Evolutionary conservation across 2,113 vertebrate species (phyloP).

Genomic region (Pterocles burchelli): DNA sequence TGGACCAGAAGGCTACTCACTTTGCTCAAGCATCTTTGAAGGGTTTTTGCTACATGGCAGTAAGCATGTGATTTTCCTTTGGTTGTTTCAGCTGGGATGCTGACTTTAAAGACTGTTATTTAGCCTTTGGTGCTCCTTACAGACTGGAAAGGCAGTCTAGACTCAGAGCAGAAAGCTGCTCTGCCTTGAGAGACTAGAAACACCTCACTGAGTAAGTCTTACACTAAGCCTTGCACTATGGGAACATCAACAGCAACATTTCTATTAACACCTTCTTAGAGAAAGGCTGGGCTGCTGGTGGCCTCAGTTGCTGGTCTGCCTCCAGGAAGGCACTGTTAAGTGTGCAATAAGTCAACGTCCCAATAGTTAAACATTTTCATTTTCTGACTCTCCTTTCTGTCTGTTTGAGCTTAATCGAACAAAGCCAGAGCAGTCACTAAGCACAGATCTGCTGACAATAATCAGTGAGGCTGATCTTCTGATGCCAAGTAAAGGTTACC

Average conservation of each 20-base stretch:
- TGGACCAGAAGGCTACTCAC: neutral
- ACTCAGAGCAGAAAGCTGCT: neutral
- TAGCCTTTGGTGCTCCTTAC: neutral
- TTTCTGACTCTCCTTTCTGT: neutral
- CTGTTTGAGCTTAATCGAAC: neutral
- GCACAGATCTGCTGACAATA: neutral
- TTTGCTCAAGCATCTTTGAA: neutral
- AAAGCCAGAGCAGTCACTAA: neutral
- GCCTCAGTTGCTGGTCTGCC: neutral
- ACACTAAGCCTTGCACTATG: neutral
- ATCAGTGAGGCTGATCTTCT: neutral
- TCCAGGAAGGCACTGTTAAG: neutral
- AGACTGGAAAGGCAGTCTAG: neutral
- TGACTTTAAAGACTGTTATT: neutral
- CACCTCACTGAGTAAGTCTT: neutral
- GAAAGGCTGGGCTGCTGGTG: accelerated
- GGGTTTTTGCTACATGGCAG: neutral
- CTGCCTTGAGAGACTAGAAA: neutral
- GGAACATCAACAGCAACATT: neutral
- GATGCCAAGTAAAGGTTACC: neutral
- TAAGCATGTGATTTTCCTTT: neutral
- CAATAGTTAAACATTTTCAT: neutral
- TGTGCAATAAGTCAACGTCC: neutral
- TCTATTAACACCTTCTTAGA: neutral
- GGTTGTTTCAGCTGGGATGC: neutral